Percentiles rank a stretch among this genome's conserved stretches.
Conservation (phyloP, 2,888 invertebrate species). For the Sarcophaga caerulescens region DNA sequence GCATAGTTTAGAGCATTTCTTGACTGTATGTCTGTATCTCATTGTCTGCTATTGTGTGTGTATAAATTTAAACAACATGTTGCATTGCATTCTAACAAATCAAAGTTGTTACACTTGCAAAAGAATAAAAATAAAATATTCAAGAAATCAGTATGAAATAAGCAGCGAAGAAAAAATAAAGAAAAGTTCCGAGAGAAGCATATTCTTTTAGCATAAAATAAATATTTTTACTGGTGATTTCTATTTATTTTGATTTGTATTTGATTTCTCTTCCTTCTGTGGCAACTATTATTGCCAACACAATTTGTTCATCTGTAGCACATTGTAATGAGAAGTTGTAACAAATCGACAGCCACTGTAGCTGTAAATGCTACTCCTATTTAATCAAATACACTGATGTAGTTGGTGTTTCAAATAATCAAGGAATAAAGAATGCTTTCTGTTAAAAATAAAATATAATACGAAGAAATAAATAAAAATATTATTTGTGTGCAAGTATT, state of each 20-base stretch:
- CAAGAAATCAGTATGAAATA: background rate
- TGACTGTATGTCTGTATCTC: background rate
- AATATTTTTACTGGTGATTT: conserved; percentile 31
- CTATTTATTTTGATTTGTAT: conserved; percentile 39
- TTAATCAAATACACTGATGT: conserved; percentile 8
- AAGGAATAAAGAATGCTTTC: conserved; percentile 74
- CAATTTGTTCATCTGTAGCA: conserved; percentile 27
- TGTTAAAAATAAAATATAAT: conserved; percentile 45
- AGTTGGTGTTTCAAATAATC: conserved; percentile 67
- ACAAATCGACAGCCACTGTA: background rate
- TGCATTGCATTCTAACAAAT: conserved; percentile 45
- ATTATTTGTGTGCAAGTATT: background rate
- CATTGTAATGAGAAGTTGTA: background rate
- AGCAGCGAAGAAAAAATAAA: background rate
- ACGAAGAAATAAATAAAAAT: background rate
- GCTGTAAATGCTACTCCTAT: background rate
- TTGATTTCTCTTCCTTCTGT: background rate
- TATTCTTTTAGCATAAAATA: conserved; percentile 33
- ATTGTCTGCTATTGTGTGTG: background rate
- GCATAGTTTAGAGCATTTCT: background rate
- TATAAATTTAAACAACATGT: conserved; percentile 35
- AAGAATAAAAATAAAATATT: background rate
- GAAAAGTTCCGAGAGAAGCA: background rate
- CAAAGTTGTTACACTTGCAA: conserved; percentile 19
- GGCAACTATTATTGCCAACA: background rate